phyloP scores from a whole-genome alignment of 1,140 invertebrate species.

The Sitobion miscanthi region DNA sequence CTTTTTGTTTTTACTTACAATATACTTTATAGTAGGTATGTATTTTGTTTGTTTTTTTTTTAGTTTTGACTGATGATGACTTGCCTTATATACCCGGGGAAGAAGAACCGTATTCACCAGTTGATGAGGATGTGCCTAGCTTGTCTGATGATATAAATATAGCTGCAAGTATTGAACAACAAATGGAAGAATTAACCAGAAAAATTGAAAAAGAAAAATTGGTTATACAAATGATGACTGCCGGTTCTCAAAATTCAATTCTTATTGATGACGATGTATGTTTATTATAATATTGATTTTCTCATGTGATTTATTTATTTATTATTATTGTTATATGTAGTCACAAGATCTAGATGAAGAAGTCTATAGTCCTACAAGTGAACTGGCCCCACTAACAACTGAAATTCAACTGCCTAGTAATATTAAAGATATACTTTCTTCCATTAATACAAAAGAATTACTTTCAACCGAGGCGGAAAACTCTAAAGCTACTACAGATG shows the following conservation, averaged over 20 bases:
- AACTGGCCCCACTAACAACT: slow-evolving; percentile 66
- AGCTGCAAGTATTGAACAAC: slow-evolving; percentile 68
- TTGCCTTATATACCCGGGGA: slow-evolving; percentile 82
- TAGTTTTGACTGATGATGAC: slow-evolving; percentile 68
- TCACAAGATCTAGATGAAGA: slow-evolving; percentile 60
- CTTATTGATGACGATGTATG: slow-evolving; percentile 61
- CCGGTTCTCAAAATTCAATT: slow-evolving; percentile 50
- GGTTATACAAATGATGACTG: slow-evolving; percentile 69
- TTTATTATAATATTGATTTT: background rate
- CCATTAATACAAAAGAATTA: slow-evolving; percentile 67
- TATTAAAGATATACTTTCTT: slow-evolving; percentile 82
- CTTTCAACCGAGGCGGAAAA: slow-evolving; percentile 19
- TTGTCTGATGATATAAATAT: slow-evolving; percentile 58
- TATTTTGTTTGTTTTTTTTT: background rate
- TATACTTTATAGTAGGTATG: no score
- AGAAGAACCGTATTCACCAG: slow-evolving; percentile 61
- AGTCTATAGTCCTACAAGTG: slow-evolving; percentile 67
- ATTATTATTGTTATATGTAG: slow-evolving; percentile 59
- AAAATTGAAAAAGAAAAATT: slow-evolving; percentile 84
- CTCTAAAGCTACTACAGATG: slow-evolving; percentile 31
- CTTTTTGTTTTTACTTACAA: no score
- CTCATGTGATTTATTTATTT: slow-evolving; percentile 59
- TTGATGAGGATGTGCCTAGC: slow-evolving; percentile 61
- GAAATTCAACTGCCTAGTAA: slow-evolving; percentile 79
- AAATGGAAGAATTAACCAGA: slow-evolving; percentile 83